Percentiles rank a stretch among this genome's conserved stretches.
These are phyloP conservation scores for Microcebus tavaratra DNA, from an alignment of 2,113 vertebrate species.

Conservation along the genomic window DNA sequence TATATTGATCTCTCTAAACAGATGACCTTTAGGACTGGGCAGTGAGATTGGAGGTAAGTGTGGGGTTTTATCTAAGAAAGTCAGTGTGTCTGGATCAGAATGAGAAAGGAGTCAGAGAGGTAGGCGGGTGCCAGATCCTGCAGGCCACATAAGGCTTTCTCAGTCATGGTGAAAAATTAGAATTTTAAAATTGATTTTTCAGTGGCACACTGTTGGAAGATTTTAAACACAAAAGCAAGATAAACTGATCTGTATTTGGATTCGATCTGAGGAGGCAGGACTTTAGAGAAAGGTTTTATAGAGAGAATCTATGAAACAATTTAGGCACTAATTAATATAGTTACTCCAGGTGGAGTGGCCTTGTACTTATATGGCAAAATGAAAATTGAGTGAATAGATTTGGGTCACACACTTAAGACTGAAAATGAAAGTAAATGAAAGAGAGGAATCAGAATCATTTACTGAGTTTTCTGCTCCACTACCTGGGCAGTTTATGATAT, in stretches of 20 bases:
- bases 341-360: neutral
- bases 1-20: neutral
- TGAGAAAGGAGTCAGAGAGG: neutral
- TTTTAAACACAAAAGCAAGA: neutral
- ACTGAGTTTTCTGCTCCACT: neutral
- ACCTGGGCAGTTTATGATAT: neutral
- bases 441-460: neutral
- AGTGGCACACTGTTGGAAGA: neutral
- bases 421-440: neutral
- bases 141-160: neutral
- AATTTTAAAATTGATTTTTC: neutral
- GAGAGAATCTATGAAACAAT: neutral
- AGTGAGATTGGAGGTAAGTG: neutral
- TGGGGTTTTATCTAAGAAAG: neutral
- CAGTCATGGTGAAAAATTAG: neutral
- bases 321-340: neutral
- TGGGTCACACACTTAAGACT: too few relatives aligned
- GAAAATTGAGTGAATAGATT: neutral
- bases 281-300: neutral
- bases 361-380: neutral
- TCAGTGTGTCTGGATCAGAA: neutral
- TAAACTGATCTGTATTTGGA: neutral
- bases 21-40: neutral
- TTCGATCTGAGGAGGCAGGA: neutral
- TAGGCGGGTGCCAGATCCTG: neutral